Base-by-base conservation (phyloP, 2,797 vertebrate genomes). In the Ficedula albicollis region DNA sequence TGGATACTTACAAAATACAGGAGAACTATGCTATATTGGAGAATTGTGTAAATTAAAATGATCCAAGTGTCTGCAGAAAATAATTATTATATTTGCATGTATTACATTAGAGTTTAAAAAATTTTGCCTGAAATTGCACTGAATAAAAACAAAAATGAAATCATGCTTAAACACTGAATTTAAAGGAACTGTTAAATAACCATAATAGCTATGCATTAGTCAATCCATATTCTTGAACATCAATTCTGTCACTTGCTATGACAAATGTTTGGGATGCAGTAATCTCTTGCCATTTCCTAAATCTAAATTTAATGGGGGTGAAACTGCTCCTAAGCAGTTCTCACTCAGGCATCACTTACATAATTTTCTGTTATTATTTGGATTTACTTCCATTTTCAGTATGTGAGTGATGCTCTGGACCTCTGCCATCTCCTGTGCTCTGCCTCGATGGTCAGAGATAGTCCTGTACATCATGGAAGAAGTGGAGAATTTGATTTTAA, bases 81-180 rank as follows among this genome's bases (percentile, higher is more conserved):
- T 27, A 90, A 79, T 90, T 30, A 49, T 58, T 90, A 32, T 41
- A 39, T 92, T 90, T 91, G 22, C 23, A 52, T 55, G 14, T 41
- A 54, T 93, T 90, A 60, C 81, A 80, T 63, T 59, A 41, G 5
- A 89, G 27, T 70, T 5, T 29, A 63, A 72, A 59, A 30, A 30
- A 21, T 1, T 3, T 62, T 58, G 7, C 72, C 55, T 76, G 43
- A 97, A 81, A 55, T 64, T 79, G 15, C 13, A 13, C 32, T 75
- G 68, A 29, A 63, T 32, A 5, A 15, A 83, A 62, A 76, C 17
- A 85, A 49, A 90, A 95, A 83, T 69, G 2, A 87, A 89, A 78
- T 78, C 6, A 19, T 49, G 43, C 68, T 80, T 67, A 49, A 76
- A n/a, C 5, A 32, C 2, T 30, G 36, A 41, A 63, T 78, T 87